Evolutionary conservation across 2,888 invertebrate species (phyloP), one percentile per base, ranked within the genome.

Genomic region (Euphydryas editha): DNA sequence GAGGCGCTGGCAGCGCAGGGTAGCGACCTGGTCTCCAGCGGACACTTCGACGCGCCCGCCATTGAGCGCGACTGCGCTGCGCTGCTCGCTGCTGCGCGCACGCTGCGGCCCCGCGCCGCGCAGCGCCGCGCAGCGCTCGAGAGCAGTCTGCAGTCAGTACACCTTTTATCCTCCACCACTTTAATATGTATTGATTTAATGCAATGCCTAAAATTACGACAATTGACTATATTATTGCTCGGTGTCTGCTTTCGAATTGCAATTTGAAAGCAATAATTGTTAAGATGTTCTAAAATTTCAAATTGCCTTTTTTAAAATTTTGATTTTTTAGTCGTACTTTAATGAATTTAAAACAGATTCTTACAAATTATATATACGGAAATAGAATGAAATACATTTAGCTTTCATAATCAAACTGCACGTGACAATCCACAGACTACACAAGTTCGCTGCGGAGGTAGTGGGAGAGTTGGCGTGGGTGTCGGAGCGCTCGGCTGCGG

Each of bases 391-490:
- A 30, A 30, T 7, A n/a, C n/a, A 30, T 30, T 30, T 30, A 30
- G 30, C 2, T 8, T 30, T 7, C 30, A 30, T 30, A 30, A 30
- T 30, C 0, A 30, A 30, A 30, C 5, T 30, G 6, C 30, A 30
- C 1, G 8, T n/a, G n/a, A 30, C 5, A 15, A 7, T 60, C 6
- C 15, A 1, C 78, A 92, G 92, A 73, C 95, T 96, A 81, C 98
- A 99, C 88, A 98, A 99, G 84, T 98, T 99, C 86, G 96, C 96
- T 2, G 98, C 99, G 78, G 98, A 99, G 81, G 94, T 99, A 56
- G 97, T 98, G 57, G 96, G 96, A 1, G 99, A 99, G 84, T 93
- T 98, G 76, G 98, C 97, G 81, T 99, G 99, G 99, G 97, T 99
- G 72, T 95, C 96, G 46, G 99, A 99, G 85, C 97, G 98, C 69